Conservation (phyloP, 2,888 invertebrate genomes). For the Chymomyza amoena region DNA sequence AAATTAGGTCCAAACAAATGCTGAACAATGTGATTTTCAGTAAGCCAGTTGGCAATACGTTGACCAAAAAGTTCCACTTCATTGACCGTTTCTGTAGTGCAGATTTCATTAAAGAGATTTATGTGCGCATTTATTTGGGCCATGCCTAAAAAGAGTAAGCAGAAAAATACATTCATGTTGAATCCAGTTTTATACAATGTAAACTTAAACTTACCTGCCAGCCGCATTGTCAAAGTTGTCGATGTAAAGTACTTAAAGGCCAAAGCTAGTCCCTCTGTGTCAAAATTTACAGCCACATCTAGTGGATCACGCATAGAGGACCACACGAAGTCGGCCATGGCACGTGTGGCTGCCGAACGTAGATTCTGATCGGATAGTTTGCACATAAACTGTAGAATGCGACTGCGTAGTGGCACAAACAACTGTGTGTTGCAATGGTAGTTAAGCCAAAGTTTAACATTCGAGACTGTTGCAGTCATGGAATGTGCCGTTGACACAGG, state of each 20-base stretch:
- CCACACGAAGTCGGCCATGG: constrained; percentile 98
- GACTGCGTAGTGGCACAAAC: constrained; percentile 91
- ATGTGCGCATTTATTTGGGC: constrained; percentile 97
- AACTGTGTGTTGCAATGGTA: constrained; percentile 92
- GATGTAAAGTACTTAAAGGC: constrained; percentile 98
- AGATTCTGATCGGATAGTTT: constrained; percentile 94
- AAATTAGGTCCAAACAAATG: constrained; percentile 98
- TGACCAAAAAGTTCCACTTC: constrained; percentile 92
- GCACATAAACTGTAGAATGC: constrained; percentile 95
- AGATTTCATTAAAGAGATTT: constrained; percentile 93
- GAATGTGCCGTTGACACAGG: constrained; percentile 94
- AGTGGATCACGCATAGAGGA: constrained; percentile 95
- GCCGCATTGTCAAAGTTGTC: constrained; percentile 94
- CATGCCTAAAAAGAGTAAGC: constrained; percentile 79
- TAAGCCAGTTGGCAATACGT: constrained; percentile 92
- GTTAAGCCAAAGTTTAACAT: constrained; percentile 95
- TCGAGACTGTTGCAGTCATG: constrained; percentile 93
- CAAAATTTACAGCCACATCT: constrained; percentile 91
- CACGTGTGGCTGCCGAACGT: constrained; percentile 91
- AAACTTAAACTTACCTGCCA: constrained; percentile 83
- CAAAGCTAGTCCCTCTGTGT: constrained; percentile 91
- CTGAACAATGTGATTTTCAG: constrained; percentile 92
- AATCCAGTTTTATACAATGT: neutral
- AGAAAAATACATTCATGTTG: neutral
- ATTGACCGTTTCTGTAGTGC: constrained; percentile 91